Evolutionary conservation across 2,113 vertebrate species (phyloP), one percentile per base, ranked within the genome.

Genomic region (Salvelinus alpinus): DNA sequence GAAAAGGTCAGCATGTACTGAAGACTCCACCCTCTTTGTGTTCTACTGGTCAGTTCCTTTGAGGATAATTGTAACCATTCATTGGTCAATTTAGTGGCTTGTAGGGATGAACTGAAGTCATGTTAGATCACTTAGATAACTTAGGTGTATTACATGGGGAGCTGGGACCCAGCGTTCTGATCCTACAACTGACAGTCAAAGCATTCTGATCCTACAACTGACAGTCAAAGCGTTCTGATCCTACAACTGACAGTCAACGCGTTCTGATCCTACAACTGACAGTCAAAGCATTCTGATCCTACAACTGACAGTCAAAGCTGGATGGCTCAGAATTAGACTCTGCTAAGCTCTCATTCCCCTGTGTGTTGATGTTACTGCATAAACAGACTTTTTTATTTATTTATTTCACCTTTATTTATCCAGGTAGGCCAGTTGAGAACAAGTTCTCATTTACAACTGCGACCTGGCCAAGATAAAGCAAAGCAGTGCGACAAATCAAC

Each of bases 221-320:
- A 34, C 31, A 34, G 34, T 34, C 34, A 34, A 34, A 34, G 34
- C 34, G 0, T 34, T 34, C 6, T 34, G 34, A 34, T 34, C 34
- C 6, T 7, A 34, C 34, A 7, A 8, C 34, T 34, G 34, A 34
- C 34, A 34, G 34, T 34, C 34, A 34, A 7, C 8, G 34, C 34
- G 1, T 34, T 34, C 34, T 34, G 34, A 34, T 34, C 34, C 34
- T 7, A 8, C 34, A 34, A 34, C 34, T 34, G 34, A 34, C 34
- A 34, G 34, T 7, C 38, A 9, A 3, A 44, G 38, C 9, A 0
- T 11, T 44, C 38, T 44, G 38, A 44, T 80, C 34, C 64, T 79
- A 71, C 38, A 77, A 71, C 71, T 79, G 66, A 75, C 2, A 84
- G 71, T 66, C 77, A 86, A 83, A 84, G 83, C 82, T 62, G 62